Evolutionary conservation across 2,797 vertebrate genomes (phyloP).

Genomic region (Aplochiton taeniatus): DNA sequence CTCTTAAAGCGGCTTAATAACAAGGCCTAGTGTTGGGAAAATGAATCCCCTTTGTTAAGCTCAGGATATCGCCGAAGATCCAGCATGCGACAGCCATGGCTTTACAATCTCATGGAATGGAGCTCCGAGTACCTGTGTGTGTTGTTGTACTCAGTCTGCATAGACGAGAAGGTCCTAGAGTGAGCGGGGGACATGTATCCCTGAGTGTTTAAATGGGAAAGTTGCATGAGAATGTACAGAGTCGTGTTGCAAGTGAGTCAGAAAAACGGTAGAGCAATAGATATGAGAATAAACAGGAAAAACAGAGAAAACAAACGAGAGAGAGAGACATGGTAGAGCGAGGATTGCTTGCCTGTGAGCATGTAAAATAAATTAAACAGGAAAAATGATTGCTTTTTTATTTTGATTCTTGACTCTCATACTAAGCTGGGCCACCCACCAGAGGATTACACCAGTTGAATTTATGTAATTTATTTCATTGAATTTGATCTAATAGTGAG

Average conservation of each 20-base stretch:
- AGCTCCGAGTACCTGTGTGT: slow-evolving; percentile 22
- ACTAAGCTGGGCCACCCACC: no score
- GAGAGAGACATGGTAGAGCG: background rate
- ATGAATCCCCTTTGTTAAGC: slow-evolving; percentile 75
- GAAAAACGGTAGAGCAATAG: background rate
- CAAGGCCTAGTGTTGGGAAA: slow-evolving; percentile 46
- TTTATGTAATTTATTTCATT: no score
- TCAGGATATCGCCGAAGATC: slow-evolving; percentile 55
- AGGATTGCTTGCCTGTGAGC: background rate
- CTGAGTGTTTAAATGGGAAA: slow-evolving; percentile 27
- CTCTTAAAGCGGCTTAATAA: slow-evolving; percentile 65
- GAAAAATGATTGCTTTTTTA: no score
- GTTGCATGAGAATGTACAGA: slow-evolving; percentile 9
- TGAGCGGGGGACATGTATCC: background rate
- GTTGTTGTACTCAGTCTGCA: background rate
- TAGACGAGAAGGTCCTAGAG: slow-evolving; percentile 1
- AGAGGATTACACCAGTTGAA: no score
- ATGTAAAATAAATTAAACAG: no score
- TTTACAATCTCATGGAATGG: slow-evolving; percentile 53
- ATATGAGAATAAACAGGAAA: background rate
- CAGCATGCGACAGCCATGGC: slow-evolving; percentile 60
- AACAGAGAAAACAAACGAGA: background rate
- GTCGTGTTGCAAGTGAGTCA: no score
- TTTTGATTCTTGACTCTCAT: no score
- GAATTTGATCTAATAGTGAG: no score